Conservation (phyloP, 2,797 vertebrate genomes). For the Trachops cirrhosus region DNA sequence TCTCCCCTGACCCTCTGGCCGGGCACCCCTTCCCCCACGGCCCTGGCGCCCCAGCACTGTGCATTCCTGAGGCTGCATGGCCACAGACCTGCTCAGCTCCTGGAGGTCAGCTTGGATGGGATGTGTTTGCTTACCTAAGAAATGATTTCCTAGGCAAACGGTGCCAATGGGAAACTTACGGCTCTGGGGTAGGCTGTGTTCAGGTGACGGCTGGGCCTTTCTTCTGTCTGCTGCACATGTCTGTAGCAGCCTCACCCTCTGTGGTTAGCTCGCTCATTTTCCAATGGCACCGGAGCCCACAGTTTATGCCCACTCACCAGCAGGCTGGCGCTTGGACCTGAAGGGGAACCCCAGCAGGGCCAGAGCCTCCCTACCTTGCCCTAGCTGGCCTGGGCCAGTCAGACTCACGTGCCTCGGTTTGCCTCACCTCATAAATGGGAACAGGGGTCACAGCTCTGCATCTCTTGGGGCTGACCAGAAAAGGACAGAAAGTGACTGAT, state of each 20-base stretch:
- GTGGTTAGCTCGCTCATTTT: conserved; percentile 59
- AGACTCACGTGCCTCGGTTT: background rate
- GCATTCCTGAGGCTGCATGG: conserved; percentile 46
- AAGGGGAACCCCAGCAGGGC: background rate
- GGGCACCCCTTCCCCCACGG: background rate
- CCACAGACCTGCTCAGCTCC: background rate
- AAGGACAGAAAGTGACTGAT: background rate
- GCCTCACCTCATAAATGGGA: background rate
- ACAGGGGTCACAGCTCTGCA: background rate
- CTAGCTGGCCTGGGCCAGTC: background rate
- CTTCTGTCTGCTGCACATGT: conserved; percentile 65
- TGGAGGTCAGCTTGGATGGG: conserved; percentile 50
- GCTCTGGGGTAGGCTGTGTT: conserved; percentile 72
- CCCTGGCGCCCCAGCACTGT: background rate
- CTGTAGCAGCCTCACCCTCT: conserved; percentile 70
- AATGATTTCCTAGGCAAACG: conserved; percentile 45
- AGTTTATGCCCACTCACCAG: background rate
- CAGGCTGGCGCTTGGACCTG: background rate
- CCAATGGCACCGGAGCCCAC: background rate
- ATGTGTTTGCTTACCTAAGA: conserved; percentile 63
- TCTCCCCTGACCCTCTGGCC: background rate
- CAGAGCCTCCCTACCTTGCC: background rate
- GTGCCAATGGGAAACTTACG: conserved; percentile 67
- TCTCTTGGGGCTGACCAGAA: background rate
- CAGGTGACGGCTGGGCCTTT: conserved; percentile 69